phyloP scores from a whole-genome alignment of 2,888 invertebrate genomes.

The Drosophila macrothrix region DNA sequence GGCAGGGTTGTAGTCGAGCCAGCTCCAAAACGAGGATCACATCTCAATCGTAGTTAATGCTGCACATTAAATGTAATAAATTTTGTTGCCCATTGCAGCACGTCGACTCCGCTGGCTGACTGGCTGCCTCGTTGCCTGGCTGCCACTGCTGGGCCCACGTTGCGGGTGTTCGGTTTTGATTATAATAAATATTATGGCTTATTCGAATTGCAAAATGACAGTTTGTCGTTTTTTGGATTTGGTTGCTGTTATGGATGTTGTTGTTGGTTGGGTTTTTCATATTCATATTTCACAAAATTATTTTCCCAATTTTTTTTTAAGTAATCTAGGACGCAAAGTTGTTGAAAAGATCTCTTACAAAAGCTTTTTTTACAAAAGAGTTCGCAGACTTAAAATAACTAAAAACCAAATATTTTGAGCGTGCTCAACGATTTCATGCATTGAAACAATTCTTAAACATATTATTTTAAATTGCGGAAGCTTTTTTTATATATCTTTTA shows the following conservation, averaged over 20 bases:
- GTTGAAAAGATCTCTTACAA: constrained; percentile 3
- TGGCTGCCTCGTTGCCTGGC: constrained; percentile 26
- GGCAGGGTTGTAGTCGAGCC: constrained; percentile 20
- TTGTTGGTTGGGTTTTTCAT: constrained; percentile 13
- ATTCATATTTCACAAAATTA: constrained; percentile 20
- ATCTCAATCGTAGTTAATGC: constrained; percentile 75
- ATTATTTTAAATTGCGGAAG: neutral
- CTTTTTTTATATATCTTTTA: neutral
- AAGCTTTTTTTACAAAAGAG: neutral
- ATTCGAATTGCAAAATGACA: constrained; percentile 69
- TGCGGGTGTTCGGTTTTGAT: constrained; percentile 78
- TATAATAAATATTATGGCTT: constrained; percentile 72
- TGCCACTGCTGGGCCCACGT: constrained; percentile 48
- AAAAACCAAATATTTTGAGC: neutral
- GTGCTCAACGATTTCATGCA: neutral
- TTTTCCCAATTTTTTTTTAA: constrained; percentile 37
- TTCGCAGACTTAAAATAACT: neutral
- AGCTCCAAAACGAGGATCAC: constrained; percentile 67
- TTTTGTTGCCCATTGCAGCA: constrained; percentile 66
- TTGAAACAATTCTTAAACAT: neutral
- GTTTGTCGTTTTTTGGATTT: constrained; percentile 21
- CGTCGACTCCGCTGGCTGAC: constrained; percentile 30
- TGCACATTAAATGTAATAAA: constrained; percentile 78
- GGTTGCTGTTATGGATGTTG: constrained; percentile 2
- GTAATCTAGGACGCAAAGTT: neutral